Evolutionary conservation across 2,113 vertebrate genomes (phyloP).

Genomic region (Salvelinus alpinus): DNA sequence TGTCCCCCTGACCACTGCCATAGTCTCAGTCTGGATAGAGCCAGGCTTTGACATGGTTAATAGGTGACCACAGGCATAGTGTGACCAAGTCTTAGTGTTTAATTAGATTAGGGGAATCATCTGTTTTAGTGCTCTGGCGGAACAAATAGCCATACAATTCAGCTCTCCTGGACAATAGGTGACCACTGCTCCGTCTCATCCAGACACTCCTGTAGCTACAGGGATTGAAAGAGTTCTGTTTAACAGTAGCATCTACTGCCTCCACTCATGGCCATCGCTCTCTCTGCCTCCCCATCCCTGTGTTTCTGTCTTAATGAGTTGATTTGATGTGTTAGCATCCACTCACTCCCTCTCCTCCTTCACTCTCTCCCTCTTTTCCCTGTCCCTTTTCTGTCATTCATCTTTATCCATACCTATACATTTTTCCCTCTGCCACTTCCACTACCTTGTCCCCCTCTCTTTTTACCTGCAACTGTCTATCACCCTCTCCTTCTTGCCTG

Average conservation of each 20-base stretch:
- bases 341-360: neutral
- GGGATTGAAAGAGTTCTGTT: neutral
- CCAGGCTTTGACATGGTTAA: neutral
- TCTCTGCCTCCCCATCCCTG: neutral
- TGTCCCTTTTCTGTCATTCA: neutral
- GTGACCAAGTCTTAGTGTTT: too few species aligned
- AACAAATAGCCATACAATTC: neutral
- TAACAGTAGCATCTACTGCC: neutral
- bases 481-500: neutral
- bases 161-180: too few species aligned
- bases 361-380: neutral
- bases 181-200: too few species aligned
- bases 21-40: conserved; percentile 4
- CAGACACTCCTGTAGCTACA: neutral
- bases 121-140: neutral
- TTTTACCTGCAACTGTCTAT: conserved; percentile 1
- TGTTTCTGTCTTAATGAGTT: conserved; percentile 14
- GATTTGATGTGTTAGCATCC: neutral
- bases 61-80: neutral
- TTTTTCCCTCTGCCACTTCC: neutral
- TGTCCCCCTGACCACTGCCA: conserved; percentile 13
- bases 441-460: neutral
- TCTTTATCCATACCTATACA: neutral
- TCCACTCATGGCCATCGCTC: neutral
- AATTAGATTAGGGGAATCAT: neutral